Evolutionary conservation across 1,140 invertebrate genomes (phyloP), one percentile per base, ranked within the genome.

Genomic region (Notospermus geniculatus): DNA sequence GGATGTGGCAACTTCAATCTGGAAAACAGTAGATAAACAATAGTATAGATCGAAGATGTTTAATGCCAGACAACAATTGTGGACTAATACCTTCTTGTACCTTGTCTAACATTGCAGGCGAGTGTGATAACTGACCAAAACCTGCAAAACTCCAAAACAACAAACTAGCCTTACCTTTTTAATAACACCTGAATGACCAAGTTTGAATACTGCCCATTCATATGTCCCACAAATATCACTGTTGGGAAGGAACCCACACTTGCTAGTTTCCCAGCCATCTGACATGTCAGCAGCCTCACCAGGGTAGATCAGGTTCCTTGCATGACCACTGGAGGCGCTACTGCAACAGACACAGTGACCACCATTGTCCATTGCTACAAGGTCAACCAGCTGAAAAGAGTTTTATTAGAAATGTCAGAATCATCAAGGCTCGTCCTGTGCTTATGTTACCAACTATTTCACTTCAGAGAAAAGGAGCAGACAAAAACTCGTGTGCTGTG

Each of bases 181-280:
- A 17, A 88, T 76, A 39, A 70, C 76, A 23, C 86, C 86, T 11
- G 80, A 68, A 62, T 84, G 82, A 4, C 86, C 87, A 11, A 89
- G 75, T 61, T 83, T 83, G 67, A 88, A 87, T 25, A 86, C 75
- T 39, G 86, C 85, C 86, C 87, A 88, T 80, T 89, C 88, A 63
- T 81, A 71, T 69, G 45, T n/a, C 60, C 59, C 46, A 30, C 23
- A 36, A 60, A 36, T 29, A 23, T 19, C 84, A 15, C 86, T 87
- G 60, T 84, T 77, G 1, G 88, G 22, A 62, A 64, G 54, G n/a
- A n/a, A n/a, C 23, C 9, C 30, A 54, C 19, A 75, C 57, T 87
- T 77, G 0, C 86, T 85, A 9, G 87, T 89, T 75, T 88, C 87
- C 88, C 87, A 88, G 4, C 87, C 88, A 68, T 89, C 87, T 2